Conservation (phyloP, 2,888 invertebrate species). For the Boloria euphrosyne region DNA sequence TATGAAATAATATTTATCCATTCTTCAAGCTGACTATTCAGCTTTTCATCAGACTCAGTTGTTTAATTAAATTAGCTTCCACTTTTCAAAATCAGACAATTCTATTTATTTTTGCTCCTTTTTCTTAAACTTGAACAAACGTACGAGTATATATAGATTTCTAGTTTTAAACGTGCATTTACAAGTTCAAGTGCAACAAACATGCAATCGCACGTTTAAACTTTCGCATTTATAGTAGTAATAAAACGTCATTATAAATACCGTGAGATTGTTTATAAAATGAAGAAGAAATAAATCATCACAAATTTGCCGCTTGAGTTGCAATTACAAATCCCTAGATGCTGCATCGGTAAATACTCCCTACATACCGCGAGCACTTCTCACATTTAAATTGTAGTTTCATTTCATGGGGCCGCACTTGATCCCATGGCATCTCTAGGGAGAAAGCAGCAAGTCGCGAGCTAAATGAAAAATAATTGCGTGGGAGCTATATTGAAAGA, state of each 20-base stretch:
- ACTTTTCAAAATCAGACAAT: too few species aligned
- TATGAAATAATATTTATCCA: conserved; percentile 28
- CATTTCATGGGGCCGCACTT: conserved; percentile 62
- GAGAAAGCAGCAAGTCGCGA: conserved; percentile 60
- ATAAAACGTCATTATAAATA: too few species aligned
- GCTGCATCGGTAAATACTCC: conserved; percentile 40
- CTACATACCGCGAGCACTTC: conserved; percentile 61
- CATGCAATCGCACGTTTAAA: too few species aligned
- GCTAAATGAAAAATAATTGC: conserved; percentile 81
- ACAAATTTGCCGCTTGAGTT: conserved; percentile 52
- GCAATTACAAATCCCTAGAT: conserved; percentile 63
- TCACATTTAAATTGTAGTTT: conserved; percentile 70
- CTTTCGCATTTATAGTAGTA: too few species aligned
- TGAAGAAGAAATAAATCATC: not conserved
- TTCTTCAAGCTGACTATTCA: conserved; percentile 11
- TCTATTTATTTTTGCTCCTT: too few species aligned
- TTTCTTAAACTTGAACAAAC: too few species aligned
- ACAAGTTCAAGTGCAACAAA: too few species aligned
- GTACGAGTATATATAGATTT: too few species aligned
- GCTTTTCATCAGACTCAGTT: not conserved
- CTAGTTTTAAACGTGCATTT: too few species aligned
- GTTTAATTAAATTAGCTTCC: not conserved
- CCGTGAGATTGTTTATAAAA: not conserved
- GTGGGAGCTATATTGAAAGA: conserved; percentile 35
- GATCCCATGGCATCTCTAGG: conserved; percentile 64